These are phyloP conservation scores for Heliconius hewitsoni DNA, from an alignment of 1,140 invertebrate species.

Conservation along the genomic window DNA sequence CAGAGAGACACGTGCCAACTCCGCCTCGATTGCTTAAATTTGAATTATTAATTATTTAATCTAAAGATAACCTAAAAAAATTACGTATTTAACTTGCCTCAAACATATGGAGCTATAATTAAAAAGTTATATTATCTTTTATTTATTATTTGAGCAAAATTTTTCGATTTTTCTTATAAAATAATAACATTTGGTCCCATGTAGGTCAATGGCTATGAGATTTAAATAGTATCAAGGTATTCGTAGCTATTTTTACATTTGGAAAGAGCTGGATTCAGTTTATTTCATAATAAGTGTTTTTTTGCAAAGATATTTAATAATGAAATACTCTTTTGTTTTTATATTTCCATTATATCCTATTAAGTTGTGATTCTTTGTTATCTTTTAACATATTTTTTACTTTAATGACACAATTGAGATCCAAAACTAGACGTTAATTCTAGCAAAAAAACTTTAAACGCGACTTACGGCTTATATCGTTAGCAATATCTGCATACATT, in stretches of 20 bases:
- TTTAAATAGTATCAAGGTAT: slow-evolving; percentile 5
- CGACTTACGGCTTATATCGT: slow-evolving; percentile 19
- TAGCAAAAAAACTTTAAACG: background rate
- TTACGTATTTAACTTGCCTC: too few relatives aligned
- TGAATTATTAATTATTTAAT: too few relatives aligned
- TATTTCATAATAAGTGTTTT: background rate
- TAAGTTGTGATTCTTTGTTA: too few relatives aligned
- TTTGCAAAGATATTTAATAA: background rate
- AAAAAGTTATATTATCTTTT: background rate
- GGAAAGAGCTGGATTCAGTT: background rate
- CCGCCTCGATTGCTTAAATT: too few relatives aligned
- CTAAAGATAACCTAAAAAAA: too few relatives aligned
- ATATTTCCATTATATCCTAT: too few relatives aligned
- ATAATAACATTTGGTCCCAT: background rate
- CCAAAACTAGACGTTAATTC: background rate
- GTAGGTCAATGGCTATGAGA: background rate
- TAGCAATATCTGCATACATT: slow-evolving; percentile 16
- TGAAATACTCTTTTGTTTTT: too few relatives aligned
- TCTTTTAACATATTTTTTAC: background rate
- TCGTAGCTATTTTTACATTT: slow-evolving; percentile 4
- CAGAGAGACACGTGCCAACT: too few relatives aligned
- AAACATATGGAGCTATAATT: too few relatives aligned
- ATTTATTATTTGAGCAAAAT: background rate
- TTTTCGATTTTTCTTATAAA: background rate
- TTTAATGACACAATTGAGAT: background rate